Evolutionary conservation across 2,888 invertebrate genomes (phyloP), one percentile per base, ranked within the genome.

Genomic region (Ecdyonurus torrentis): DNA sequence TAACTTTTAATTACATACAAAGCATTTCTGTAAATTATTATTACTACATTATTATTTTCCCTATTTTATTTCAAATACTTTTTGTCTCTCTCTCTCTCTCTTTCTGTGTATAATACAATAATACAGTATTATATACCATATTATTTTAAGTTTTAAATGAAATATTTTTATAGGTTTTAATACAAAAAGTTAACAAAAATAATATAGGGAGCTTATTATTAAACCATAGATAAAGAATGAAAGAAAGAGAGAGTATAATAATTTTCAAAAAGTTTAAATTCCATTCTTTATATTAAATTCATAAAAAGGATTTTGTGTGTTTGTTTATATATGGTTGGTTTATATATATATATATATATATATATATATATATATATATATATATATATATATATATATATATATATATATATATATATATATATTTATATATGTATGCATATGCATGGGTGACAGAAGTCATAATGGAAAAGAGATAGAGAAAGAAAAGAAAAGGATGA

Each of bases 151-250:
- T 25, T 25, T 60, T 60, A 15, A 23, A 24, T 60, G 60, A 60
- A 25, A 25, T 59, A 23, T 59, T 59, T 23, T 59, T 59, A 59
- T 59, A 23, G 24, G 24, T 25, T 25, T n/a, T 25, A 25, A 60
- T 20, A 24, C 20, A 60, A 37, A 37, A 10, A 37, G 20, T 25
- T 22, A 25, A 25, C 20, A 60, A 60, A 25, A 25, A 24, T 24
- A 60, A 25, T 22, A 60, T 20, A 25, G n/a, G n/a, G n/a, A n/a
- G n/a, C n/a, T n/a, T 25, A 25, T 25, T 60, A 60, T 60, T 60
- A 19, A 60, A 60, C n/a, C n/a, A 60, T 25, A 15, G 15, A 37
- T 20, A 22, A 7, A 58, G 19, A 15, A 58, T 20, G 18, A 58
- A 20, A 58, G 5, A 58, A 58, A 15, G 22, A 58, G 18, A 58